These are phyloP conservation scores for Tragelaphus scriptus DNA, from an alignment of 2,113 vertebrate genomes.

Conservation along the genomic window DNA sequence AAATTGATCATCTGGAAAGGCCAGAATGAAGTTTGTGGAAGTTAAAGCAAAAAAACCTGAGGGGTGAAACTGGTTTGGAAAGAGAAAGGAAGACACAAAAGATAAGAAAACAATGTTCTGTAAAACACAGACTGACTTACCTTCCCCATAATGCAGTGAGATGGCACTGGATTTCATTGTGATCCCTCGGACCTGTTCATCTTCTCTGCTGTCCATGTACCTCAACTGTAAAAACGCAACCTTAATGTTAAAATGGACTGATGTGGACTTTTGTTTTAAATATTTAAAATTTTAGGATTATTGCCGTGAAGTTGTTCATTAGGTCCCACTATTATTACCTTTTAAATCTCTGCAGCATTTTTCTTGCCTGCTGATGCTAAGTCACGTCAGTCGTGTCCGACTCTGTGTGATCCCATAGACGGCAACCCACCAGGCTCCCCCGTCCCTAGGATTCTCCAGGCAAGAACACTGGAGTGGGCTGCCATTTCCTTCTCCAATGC, in stretches of 20 bases:
- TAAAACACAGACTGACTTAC: slow-evolving; percentile 66
- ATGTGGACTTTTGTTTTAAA: not conserved
- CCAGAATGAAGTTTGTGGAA: not conserved
- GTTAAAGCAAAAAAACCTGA: not conserved
- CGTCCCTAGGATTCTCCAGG: too few species aligned
- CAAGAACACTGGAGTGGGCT: too few species aligned
- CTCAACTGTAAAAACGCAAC: slow-evolving; percentile 81
- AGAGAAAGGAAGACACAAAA: not conserved
- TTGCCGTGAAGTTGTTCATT: not conserved
- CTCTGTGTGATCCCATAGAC: fast-evolving
- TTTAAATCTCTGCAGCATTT: not conserved
- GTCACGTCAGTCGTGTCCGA: not conserved
- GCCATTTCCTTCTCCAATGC: too few species aligned
- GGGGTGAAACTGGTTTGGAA: not conserved
- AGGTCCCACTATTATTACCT: not conserved
- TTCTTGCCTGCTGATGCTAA: not conserved
- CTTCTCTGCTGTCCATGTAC: slow-evolving; percentile 96
- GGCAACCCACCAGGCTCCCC: not conserved
- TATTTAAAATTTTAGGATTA: not conserved
- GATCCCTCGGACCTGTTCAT: slow-evolving; percentile 96
- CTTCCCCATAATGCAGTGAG: slow-evolving; percentile 85
- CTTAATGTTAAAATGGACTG: not conserved
- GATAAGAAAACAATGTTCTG: not conserved
- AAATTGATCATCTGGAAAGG: not conserved
- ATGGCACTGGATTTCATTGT: slow-evolving; percentile 99